A percentile compares a stretch with the other conserved stretches of the same genome.
phyloP scores from a whole-genome alignment of 2,888 invertebrate genomes.

The Oxyteleia sp. region DNA sequence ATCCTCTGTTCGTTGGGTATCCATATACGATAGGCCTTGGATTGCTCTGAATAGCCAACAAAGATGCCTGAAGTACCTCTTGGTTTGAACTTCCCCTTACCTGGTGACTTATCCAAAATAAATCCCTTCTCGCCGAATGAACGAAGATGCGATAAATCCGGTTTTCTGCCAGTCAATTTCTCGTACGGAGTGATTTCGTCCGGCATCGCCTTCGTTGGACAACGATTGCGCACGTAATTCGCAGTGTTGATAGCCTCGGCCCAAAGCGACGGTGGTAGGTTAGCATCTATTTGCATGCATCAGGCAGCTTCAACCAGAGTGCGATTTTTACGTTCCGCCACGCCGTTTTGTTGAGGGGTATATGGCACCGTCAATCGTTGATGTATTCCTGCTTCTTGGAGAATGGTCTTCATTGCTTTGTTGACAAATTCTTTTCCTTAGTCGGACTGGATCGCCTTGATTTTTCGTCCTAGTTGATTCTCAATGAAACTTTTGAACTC shows the following conservation, averaged over 20 bases:
- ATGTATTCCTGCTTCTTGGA: too few species aligned
- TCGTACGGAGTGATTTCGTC: conserved; percentile 7
- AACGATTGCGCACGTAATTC: conserved; percentile 26
- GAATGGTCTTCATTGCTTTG: too few species aligned
- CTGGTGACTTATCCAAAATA: conserved; percentile 2
- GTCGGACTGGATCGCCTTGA: too few species aligned
- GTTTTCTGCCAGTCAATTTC: conserved; percentile 16
- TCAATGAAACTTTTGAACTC: too few species aligned
- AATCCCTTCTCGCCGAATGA: conserved; percentile 15
- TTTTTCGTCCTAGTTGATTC: too few species aligned
- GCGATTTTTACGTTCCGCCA: conserved; percentile 55
- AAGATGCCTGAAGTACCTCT: not conserved
- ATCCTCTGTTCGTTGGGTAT: conserved; percentile 16
- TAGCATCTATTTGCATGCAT: too few species aligned
- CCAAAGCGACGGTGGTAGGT: not conserved
- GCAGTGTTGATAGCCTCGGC: conserved; percentile 9
- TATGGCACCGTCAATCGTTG: not conserved
- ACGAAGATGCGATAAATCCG: conserved; percentile 13
- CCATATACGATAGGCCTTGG: conserved; percentile 3
- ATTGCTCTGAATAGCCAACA: conserved; percentile 21
- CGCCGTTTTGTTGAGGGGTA: conserved; percentile 56
- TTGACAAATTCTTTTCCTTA: too few species aligned
- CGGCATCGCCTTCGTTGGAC: conserved; percentile 6
- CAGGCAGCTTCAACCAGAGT: conserved; percentile 47
- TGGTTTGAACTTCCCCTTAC: conserved; percentile 30